phyloP scores from a whole-genome alignment of 1,140 invertebrate species.

The Triops longicaudatus region DNA sequence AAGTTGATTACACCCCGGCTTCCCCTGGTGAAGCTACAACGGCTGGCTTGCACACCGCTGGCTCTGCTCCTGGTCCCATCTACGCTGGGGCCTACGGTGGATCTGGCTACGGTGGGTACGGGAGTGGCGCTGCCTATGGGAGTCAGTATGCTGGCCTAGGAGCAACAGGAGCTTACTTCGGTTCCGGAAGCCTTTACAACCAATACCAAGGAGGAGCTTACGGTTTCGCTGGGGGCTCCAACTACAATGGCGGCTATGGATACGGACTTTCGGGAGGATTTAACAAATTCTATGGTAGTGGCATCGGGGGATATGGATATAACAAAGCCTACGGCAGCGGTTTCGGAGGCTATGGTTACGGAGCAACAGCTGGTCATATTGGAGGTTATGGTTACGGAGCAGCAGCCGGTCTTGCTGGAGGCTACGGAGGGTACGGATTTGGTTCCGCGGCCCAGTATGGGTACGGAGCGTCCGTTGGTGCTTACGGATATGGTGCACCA shows the following conservation, averaged over 20 bases:
- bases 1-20: slow-evolving; percentile 29
- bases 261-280: not conserved
- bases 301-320: slow-evolving; percentile 7
- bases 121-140: not conserved
- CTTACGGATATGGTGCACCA: not conserved
- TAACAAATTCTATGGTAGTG: not conserved
- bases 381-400: slow-evolving; percentile 13
- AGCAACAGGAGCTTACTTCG: too few relatives aligned
- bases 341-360: not conserved
- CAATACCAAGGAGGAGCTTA: too few relatives aligned
- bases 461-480: not conserved
- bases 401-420: not conserved
- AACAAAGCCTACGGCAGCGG: not conserved
- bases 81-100: not conserved
- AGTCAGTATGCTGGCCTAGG: too few relatives aligned
- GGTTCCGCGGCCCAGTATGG: not conserved
- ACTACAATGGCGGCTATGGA: not conserved
- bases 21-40: slow-evolving; percentile 28
- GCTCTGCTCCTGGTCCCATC: not conserved
- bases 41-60: slow-evolving; percentile 16
- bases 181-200: too few relatives aligned
- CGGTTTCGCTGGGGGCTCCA: too few relatives aligned
- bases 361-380: too few relatives aligned
- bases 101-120: not conserved
- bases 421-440: slow-evolving; percentile 17